A percentile compares a stretch with the other conserved stretches of the same genome.
Evolutionary conservation across 2,797 vertebrate genomes (phyloP).

Genomic region (Gymnocypris eckloni): DNA sequence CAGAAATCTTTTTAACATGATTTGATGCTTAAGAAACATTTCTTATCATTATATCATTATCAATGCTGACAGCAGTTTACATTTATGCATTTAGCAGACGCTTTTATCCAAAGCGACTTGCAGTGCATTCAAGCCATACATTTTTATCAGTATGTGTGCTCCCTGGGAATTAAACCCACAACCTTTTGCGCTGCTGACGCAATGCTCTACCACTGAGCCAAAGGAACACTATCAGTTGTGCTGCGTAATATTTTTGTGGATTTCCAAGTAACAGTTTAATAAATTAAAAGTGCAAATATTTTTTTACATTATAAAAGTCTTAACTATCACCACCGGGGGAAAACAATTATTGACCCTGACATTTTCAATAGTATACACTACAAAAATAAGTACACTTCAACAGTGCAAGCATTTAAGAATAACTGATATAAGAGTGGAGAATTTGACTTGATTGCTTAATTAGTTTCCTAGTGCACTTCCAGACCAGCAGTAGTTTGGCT

Average conservation of each 20-base stretch:
- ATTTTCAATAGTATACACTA: neutral
- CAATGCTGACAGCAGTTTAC: neutral
- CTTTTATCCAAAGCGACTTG: no score
- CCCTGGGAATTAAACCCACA: no score
- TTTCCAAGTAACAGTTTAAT: neutral
- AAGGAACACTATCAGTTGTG: neutral
- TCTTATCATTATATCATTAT: no score
- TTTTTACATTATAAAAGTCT: neutral
- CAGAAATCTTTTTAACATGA: neutral
- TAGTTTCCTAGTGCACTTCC: neutral
- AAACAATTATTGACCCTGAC: neutral
- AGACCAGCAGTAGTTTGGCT: neutral
- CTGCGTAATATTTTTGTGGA: neutral
- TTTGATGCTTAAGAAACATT: neutral
- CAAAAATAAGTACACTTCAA: neutral
- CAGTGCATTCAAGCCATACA: no score
- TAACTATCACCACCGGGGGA: neutral
- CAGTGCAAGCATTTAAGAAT: neutral
- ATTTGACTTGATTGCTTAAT: conserved; percentile 3
- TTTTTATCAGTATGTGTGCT: no score
- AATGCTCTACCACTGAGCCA: no score
- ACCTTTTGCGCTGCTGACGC: no score
- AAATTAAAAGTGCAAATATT: neutral
- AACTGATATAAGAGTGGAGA: neutral
- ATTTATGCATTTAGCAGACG: no score